Evolutionary conservation across 2,797 vertebrate species (phyloP), one percentile per base, ranked within the genome.

Genomic region (Anisognathus igniventris): DNA sequence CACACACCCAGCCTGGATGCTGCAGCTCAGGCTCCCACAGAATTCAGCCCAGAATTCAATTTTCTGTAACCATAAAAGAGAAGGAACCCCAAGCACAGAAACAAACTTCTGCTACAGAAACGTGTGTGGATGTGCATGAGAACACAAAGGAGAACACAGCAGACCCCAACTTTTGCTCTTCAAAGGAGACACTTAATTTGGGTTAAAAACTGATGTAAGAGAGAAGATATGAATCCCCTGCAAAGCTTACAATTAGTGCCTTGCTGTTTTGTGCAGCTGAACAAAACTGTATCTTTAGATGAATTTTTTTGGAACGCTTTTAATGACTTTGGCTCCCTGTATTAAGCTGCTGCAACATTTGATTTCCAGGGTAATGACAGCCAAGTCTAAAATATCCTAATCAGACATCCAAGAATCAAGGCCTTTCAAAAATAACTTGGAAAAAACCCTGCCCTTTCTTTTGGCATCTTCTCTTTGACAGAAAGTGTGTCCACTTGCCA

Each of bases 341-440:
- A 10, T 60, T 79, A 53, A 73, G 71, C 37, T 62, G 40, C 51
- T 75, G 31, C 60, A 81, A 64, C 30, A 31, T 92, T 88, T 86
- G 66, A 73, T 83, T 94, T 93, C 66, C 62, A 84, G 74, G 27
- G 50, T 66, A 90, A 72, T 72, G 40, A 86, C 58, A 90, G 83
- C 53, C 92, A 94, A 54, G 56, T 70, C 76, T 84, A 75, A 94
- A 93, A 86, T 81, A 92, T 45, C 71, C 60, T 78, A 42, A 58
- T 51, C 7, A 0, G 58, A 88, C 71, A 85, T 66, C 48, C 86
- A 88, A 92, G 66, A 94, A 84, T 10, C 83, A 88, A 93, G 66
- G 24, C 76, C 25, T 84, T 84, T 92, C 58, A 95, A 92, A 94
- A 94, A 75, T 42, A 91, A 86, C 47, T 78, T 71, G 53, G 50